Evolutionary conservation across 35 echinoderm and acorn worm species (phyloP).

Genomic region (Heliocidaris erythrogramma): DNA sequence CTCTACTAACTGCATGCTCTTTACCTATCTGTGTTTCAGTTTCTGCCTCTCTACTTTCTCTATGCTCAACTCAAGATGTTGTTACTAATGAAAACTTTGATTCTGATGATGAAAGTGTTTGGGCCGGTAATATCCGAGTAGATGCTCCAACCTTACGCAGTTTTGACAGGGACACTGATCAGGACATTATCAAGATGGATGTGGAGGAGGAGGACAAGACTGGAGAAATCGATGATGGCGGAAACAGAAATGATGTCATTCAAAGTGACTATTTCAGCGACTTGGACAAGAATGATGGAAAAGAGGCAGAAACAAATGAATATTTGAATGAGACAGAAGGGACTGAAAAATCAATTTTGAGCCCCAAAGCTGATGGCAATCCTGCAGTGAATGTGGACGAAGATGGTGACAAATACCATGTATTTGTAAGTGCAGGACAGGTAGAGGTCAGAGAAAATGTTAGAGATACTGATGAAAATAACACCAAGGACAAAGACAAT

Average conservation of each 20-base stretch:
- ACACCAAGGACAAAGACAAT: not conserved
- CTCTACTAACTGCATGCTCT: not conserved
- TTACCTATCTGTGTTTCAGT: not conserved
- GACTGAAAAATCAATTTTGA: not conserved
- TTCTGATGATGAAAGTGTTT: slow-evolving; percentile 6
- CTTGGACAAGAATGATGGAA: no score
- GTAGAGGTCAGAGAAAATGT: not conserved
- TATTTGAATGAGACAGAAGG: no score
- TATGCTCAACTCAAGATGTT: not conserved
- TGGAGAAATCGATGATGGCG: no score
- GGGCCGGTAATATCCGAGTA: not conserved
- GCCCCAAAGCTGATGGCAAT: not conserved
- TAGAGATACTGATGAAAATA: not conserved
- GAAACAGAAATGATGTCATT: not conserved
- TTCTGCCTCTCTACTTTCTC: not conserved
- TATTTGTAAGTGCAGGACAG: not conserved
- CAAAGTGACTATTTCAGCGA: not conserved
- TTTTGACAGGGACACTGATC: not conserved
- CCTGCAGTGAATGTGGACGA: not conserved
- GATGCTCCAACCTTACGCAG: not conserved
- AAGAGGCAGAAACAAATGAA: no score
- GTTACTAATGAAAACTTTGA: not conserved
- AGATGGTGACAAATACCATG: not conserved
- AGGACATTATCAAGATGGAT: not conserved
- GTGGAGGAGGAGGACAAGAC: not conserved